Evolutionary conservation across 2,113 vertebrate genomes (phyloP), one percentile per base, ranked within the genome.

Genomic region (Phaethon lepturus): DNA sequence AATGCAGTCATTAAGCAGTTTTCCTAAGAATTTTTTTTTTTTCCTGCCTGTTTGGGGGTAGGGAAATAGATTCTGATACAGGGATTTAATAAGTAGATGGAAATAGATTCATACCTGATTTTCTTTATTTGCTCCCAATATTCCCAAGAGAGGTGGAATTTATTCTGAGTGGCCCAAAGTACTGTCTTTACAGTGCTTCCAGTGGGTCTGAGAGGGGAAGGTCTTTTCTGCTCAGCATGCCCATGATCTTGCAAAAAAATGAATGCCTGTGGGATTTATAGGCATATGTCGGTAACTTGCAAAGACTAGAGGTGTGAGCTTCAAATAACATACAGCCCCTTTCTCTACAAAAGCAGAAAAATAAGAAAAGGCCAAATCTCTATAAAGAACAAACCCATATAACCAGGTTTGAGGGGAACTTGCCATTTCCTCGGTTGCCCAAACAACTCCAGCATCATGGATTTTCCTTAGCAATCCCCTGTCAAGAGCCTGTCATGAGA

Each of bases 1-100:
- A 77, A 90, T 64, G 45, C 2, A 10, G 28, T 50, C 59, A 74
- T 96, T 86, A 94, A 86, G 28, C 38, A 69, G n/a, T 80, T 66
- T 88, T 74, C 49, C 7, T 20, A 64, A 69, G 52, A 45, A 53
- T 83, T 50, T 56, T 47, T 64, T 80, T 35, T 9, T 50, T 31
- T 38, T 25, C 8, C 47, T 91, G 53, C 24, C 20, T 72, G 16
- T 86, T 71, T 84, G 23, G 8, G 9, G 14, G 26, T 44, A 80
- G 24, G 74, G 19, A 86, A 90, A 79, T 33, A 56, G n/a, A 47
- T 83, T 67, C 17, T 55, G 29, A 71, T 59, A 47, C 7, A 66
- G 16, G 31, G 12, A 58, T 83, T 80, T 92, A 40, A 29, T 76
- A 69, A 71, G 47, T 59, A 42, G n/a, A 53, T 88, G 49, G 64